These are phyloP conservation scores for Ptychodera flava DNA, from an alignment of 35 echinoderm and acorn worm genomes.

Conservation along the genomic window DNA sequence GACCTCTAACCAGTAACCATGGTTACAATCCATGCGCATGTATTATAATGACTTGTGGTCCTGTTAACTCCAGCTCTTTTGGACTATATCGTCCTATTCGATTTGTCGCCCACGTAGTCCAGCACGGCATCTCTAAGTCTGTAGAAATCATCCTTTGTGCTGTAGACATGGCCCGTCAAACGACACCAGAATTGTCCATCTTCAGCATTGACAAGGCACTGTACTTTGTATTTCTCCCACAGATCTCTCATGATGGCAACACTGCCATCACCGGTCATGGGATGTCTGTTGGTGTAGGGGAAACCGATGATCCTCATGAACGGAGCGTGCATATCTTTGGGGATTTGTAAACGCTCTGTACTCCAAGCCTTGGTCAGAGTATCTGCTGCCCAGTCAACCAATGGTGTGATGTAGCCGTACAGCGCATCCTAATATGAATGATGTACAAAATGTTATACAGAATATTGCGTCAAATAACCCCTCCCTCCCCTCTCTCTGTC, in stretches of 20 bases:
- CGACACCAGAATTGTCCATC: conserved; percentile 41
- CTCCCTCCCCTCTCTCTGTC: too few species aligned
- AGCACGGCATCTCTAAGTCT: conserved; percentile 57
- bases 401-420: conserved; percentile 23
- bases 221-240: neutral
- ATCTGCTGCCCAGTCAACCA: conserved; percentile 54
- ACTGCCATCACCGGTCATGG: neutral
- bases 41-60: too few species aligned
- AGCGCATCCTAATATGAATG: conserved; percentile 43
- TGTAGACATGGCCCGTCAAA: conserved; percentile 68
- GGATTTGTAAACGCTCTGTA: conserved; percentile 23
- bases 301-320: conserved; percentile 58
- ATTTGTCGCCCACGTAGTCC: too few species aligned
- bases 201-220: conserved; percentile 2
- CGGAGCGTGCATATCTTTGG: conserved; percentile 46
- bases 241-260: conserved; percentile 6
- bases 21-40: too few species aligned
- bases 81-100: too few species aligned
- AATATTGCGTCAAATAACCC: too few species aligned
- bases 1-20: too few species aligned
- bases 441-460: too few species aligned
- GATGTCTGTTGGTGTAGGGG: conserved; percentile 17
- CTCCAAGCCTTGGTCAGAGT: conserved; percentile 77
- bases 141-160: conserved; percentile 72
- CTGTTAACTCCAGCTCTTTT: too few species aligned